Conservation (phyloP, 1,140 invertebrate species). For the Drosophila sucinea region DNA sequence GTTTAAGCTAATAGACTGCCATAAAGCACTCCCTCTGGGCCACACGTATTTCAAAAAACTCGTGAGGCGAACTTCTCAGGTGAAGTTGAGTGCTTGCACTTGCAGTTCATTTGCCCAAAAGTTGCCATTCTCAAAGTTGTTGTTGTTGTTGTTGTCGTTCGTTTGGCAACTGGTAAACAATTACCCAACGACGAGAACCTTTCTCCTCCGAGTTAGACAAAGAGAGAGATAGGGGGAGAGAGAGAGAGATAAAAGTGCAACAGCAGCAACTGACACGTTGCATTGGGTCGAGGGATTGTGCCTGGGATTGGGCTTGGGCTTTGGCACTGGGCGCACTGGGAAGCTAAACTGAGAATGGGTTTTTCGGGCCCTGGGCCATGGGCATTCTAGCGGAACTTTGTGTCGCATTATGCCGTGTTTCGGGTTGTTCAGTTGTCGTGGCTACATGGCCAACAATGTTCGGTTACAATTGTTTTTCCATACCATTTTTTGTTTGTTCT, state of each 20-base stretch:
- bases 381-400: conserved; percentile 76
- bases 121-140: conserved; percentile 42
- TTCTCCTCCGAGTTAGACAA: conserved; percentile 49
- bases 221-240: conserved; percentile 24
- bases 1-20: conserved; percentile 15
- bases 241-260: conserved; percentile 22
- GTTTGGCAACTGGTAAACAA: conserved; percentile 59
- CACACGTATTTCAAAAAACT: conserved; percentile 45
- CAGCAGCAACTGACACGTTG: conserved; percentile 45
- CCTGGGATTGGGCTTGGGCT: conserved; percentile 23
- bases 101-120: conserved; percentile 74
- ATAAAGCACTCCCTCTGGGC: conserved; percentile 10
- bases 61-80: conserved; percentile 55
- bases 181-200: conserved; percentile 54
- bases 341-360: conserved; percentile 6
- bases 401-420: conserved; percentile 75
- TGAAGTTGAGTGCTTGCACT: conserved; percentile 62
- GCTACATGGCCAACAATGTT: conserved; percentile 76
- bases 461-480: conserved; percentile 62
- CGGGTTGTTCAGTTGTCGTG: conserved; percentile 64
- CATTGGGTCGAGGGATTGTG: conserved; percentile 34
- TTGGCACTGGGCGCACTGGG: background rate
- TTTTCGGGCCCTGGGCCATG: conserved; percentile 46
- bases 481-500: conserved; percentile 35
- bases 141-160: conserved; percentile 31